phyloP scores from a whole-genome alignment of 30 jellyfish, hydroid and myxozoan genomes.

The Hydractinia echinata region DNA sequence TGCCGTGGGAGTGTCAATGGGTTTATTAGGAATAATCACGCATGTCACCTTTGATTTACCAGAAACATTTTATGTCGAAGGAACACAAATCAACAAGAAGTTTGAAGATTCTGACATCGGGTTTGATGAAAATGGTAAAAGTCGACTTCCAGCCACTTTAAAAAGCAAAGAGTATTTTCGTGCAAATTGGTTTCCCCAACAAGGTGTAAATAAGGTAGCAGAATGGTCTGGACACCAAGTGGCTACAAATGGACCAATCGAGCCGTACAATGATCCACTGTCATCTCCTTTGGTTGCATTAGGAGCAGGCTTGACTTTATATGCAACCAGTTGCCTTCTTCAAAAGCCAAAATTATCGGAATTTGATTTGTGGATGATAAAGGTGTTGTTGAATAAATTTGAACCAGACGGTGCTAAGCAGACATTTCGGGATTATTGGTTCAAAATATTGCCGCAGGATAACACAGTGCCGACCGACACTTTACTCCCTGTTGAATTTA shows the following conservation, averaged over 20 bases:
- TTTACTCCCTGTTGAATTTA: slow-evolving; percentile 1
- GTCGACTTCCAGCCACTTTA: neutral
- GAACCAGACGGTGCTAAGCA: neutral
- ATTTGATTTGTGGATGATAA: neutral
- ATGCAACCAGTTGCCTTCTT: neutral
- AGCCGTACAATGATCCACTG: neutral
- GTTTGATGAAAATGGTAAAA: neutral
- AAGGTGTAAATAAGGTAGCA: neutral
- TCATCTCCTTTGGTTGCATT: neutral
- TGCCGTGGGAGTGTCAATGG: slow-evolving; percentile 26
- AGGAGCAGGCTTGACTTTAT: neutral
- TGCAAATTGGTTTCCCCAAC: slow-evolving; percentile 22
- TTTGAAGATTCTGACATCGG: slow-evolving; percentile 12
- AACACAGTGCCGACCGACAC: slow-evolving; percentile 7
- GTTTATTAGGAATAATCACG: slow-evolving; percentile 15
- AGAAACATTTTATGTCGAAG: slow-evolving; percentile 10
- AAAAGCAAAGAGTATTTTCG: slow-evolving; percentile 9
- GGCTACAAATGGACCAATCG: neutral
- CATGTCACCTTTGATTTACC: slow-evolving; percentile 11
- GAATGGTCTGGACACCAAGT: neutral
- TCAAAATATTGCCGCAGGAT: slow-evolving; percentile 2
- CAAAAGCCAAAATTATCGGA: neutral
- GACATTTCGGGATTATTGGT: neutral
- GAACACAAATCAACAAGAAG: neutral
- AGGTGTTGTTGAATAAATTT: neutral